A percentile compares a stretch with the other conserved stretches of the same genome.
Evolutionary conservation across 1,140 invertebrate genomes (phyloP).

Genomic region (Calycopis cecrops): DNA sequence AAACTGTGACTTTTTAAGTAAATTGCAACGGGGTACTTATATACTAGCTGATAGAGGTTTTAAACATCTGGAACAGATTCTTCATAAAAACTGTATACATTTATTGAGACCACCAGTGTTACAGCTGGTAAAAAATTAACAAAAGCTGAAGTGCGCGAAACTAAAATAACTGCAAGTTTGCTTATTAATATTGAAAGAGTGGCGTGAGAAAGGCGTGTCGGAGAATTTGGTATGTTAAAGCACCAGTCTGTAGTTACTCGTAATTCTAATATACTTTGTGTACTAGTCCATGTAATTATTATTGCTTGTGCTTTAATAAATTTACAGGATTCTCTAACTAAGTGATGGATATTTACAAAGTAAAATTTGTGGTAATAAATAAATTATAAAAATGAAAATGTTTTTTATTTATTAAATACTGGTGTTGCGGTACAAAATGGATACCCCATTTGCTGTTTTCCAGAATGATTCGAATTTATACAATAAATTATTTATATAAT

Average conservation of each 20-base stretch:
- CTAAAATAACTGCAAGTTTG: conserved; percentile 42
- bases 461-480: conserved; percentile 9
- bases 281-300: conserved; percentile 33
- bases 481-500: conserved; percentile 11
- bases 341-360: conserved; percentile 9
- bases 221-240: conserved; percentile 39
- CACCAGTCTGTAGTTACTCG: conserved; percentile 34
- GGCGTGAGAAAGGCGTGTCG: conserved; percentile 31
- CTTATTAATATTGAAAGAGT: conserved; percentile 43
- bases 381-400: background rate
- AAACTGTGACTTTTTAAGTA: conserved; percentile 44
- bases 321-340: conserved; percentile 40
- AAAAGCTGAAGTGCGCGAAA: conserved; percentile 35
- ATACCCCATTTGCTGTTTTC: background rate
- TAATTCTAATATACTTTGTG: conserved; percentile 27
- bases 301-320: conserved; percentile 40
- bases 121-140: conserved; percentile 25
- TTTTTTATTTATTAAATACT: background rate
- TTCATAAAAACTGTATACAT: conserved; percentile 29
- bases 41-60: conserved; percentile 54
- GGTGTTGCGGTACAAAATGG: background rate
- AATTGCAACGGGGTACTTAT: conserved; percentile 22
- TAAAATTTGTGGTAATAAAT: background rate
- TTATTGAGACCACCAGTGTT: conserved; percentile 60
- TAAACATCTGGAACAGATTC: conserved; percentile 41